These are phyloP conservation scores for Drosophila mojavensis DNA, from an alignment of 1,140 invertebrate species.

Conservation along the genomic window DNA sequence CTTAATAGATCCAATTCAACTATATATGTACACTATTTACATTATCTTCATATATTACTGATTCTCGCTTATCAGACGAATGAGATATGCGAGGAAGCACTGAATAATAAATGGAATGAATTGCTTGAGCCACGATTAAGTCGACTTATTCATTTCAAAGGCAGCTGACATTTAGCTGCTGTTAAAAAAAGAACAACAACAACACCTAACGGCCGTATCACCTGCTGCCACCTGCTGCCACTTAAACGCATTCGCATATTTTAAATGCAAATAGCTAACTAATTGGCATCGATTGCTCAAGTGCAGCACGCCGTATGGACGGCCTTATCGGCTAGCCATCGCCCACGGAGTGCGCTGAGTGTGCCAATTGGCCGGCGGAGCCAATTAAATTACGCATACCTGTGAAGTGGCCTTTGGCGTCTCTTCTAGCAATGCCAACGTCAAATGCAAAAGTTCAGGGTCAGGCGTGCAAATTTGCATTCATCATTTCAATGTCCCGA, in stretches of 20 bases:
- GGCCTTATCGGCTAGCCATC: not conserved
- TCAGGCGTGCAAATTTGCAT: slow-evolving; percentile 44
- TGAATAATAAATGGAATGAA: not conserved
- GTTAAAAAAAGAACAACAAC: too few relatives aligned
- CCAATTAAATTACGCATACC: slow-evolving; percentile 58
- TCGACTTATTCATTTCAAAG: not conserved
- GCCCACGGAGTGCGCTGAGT: not conserved
- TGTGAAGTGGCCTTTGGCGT: slow-evolving; percentile 3
- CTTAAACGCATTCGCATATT: slow-evolving; percentile 13
- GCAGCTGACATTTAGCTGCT: not conserved
- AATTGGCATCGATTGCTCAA: slow-evolving; percentile 66
- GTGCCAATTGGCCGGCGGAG: slow-evolving; percentile 1
- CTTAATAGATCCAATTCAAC: too few relatives aligned
- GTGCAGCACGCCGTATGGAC: slow-evolving; percentile 24
- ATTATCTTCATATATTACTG: too few relatives aligned
- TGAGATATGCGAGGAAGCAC: not conserved
- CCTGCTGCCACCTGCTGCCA: too few relatives aligned
- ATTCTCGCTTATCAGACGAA: too few relatives aligned
- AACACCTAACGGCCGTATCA: too few relatives aligned
- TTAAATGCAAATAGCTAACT: slow-evolving; percentile 12
- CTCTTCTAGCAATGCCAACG: slow-evolving; percentile 9
- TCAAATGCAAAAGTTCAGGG: slow-evolving; percentile 72
- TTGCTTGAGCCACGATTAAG: too few relatives aligned
- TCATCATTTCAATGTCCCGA: slow-evolving; percentile 40
- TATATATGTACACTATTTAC: too few relatives aligned